Percentiles rank a stretch among this genome's conserved stretches.
These are phyloP conservation scores for Bubo bubo DNA, from an alignment of 2,113 vertebrate genomes.

Conservation along the genomic window DNA sequence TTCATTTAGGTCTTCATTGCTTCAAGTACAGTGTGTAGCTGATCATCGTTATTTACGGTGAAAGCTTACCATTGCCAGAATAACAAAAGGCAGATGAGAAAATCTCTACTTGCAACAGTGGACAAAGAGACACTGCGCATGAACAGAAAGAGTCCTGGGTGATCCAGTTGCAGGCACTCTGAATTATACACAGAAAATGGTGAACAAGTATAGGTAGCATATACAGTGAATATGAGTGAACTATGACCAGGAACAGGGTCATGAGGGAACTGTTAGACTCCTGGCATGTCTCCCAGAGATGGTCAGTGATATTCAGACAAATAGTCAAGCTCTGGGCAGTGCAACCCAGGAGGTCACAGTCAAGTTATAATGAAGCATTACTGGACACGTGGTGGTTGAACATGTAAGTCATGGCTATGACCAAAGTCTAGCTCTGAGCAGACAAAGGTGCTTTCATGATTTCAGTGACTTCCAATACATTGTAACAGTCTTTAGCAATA, in stretches of 20 bases:
- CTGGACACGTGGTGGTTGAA: not conserved
- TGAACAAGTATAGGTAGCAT: not conserved
- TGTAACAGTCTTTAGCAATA: not conserved
- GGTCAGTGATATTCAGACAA: not conserved
- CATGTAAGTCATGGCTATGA: not conserved
- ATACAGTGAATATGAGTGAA: not conserved
- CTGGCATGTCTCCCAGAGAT: not conserved
- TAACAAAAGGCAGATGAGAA: not conserved
- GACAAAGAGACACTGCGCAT: not conserved
- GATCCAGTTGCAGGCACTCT: not conserved
- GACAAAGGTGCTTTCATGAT: not conserved
- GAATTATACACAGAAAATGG: not conserved
- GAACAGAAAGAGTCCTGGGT: not conserved
- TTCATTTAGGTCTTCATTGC: not conserved
- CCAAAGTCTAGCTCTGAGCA: not conserved
- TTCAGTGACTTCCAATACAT: not conserved
- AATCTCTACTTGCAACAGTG: not conserved
- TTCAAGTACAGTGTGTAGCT: not conserved
- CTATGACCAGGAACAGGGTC: not conserved
- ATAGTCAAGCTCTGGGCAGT: not conserved
- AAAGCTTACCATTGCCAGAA: not conserved
- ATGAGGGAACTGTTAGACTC: not conserved
- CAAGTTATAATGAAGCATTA: not conserved
- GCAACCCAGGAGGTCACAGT: not conserved
- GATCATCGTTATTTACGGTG: rapidly evolving